Base-by-base conservation (phyloP, 2,113 vertebrate species). In the Scolopax mira region DNA sequence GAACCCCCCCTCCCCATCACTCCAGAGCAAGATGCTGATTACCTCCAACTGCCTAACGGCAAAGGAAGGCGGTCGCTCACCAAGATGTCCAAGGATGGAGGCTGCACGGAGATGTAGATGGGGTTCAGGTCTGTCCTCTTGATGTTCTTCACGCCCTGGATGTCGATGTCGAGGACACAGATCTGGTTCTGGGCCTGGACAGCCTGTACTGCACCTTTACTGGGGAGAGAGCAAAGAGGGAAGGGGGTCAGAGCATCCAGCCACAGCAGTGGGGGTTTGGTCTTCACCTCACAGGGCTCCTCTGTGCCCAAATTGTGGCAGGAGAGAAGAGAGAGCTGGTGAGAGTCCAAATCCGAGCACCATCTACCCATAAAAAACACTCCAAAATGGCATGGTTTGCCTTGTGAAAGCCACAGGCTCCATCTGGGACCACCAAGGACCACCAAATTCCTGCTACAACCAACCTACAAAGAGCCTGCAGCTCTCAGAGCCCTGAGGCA, bases 151-250 rank as follows among this genome's bases (percentile, higher is more conserved):
- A 99, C 99, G 0, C 99, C 99, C 97, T 99, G 99, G 98, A 99
- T 99, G 97, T 99, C 99, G 2, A 99, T 98, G 70, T 99, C 99
- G 10, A 99, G 98, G 88, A 99, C 96, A 11, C 99, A 99, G 97
- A 99, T 99, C 94, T 99, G 98, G 97, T 99, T 99, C 97, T 97
- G 98, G 85, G 98, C 98, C 97, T 99, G 99, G 41, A 99, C 99
- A 0, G 97, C 98, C 75, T 98, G 98, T 42, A 99, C 99, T 0
- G 99, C 98, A 0, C 98, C 98, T 98, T 99, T 99, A 93, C 99
- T 99, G 96, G 10, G 60, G 93, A 49, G n/a, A 67, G 37, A 86
- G 33, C 30, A 35, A 33, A 35, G 42, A 27, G 49, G 30, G 57
- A 15, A 75, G 9, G 39, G 39, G 48, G 51, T 90, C 66, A 94